A percentile compares a stretch with the other conserved stretches of the same genome.
These are phyloP conservation scores for Rattus rattus DNA, from an alignment of 2,113 vertebrate genomes.

Conservation along the genomic window DNA sequence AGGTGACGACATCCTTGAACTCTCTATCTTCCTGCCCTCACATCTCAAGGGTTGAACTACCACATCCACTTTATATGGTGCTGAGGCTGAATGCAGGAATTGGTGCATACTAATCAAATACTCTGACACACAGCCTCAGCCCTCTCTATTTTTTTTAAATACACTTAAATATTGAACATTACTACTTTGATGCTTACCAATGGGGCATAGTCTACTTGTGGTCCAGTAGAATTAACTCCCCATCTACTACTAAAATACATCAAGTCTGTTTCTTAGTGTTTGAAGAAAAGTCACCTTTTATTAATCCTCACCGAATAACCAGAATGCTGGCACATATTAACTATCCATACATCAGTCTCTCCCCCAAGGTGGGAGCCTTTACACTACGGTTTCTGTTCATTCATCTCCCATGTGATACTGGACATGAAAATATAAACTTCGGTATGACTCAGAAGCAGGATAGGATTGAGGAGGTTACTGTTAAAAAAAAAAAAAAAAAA, in stretches of 20 bases:
- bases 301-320: constrained; percentile 13
- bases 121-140: background rate
- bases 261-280: constrained; percentile 24
- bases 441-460: background rate
- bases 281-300: constrained; percentile 32
- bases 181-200: background rate
- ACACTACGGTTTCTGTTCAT: background rate
- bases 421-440: background rate
- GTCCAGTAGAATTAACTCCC: background rate
- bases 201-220: background rate
- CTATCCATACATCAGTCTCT: background rate
- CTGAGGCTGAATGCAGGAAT: background rate
- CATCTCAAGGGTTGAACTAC: background rate
- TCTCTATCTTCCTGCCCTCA: background rate
- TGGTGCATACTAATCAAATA: background rate
- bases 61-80: background rate
- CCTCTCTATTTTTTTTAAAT: background rate
- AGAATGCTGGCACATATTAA: constrained; percentile 3
- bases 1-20: background rate
- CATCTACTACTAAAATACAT: constrained; percentile 14
- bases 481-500: background rate
- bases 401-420: background rate
- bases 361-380: background rate
- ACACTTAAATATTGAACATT: background rate
- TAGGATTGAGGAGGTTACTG: background rate